Conservation (phyloP, 2,113 vertebrate genomes). For the Rhineura floridana region DNA sequence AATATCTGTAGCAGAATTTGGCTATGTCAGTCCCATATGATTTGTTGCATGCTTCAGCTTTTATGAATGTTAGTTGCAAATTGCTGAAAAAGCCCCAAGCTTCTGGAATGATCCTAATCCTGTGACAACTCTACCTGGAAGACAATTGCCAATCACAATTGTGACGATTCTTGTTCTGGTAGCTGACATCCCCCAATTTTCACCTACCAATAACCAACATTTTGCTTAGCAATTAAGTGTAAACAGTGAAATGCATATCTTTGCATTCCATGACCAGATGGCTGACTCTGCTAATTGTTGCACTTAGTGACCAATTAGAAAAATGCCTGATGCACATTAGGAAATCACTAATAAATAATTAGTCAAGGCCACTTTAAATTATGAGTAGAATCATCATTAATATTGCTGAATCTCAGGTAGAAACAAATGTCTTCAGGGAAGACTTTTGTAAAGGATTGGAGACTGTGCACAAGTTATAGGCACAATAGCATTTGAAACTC, state of each 20-base stretch:
- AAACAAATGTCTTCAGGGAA: background rate
- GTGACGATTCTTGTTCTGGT: background rate
- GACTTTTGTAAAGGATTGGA: background rate
- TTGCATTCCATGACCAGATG: background rate
- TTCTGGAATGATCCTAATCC: too few relatives aligned
- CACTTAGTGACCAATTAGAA: slow-evolving; percentile 4
- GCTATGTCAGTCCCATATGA: background rate
- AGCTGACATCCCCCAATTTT: background rate
- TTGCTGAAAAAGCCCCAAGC: background rate
- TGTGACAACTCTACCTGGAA: background rate
- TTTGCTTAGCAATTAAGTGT: background rate
- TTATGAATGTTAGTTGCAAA: background rate
- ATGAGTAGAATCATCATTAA: background rate
- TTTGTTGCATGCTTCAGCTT: background rate
- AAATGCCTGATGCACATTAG: background rate
- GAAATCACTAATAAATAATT: slow-evolving; percentile 12
- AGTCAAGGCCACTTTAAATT: background rate
- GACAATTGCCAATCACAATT: background rate
- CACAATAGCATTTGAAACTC: slow-evolving; percentile 4
- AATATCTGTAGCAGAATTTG: background rate
- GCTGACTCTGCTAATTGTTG: background rate
- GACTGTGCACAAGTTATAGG: background rate
- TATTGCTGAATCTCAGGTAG: background rate
- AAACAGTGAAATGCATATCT: background rate
- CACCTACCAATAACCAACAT: background rate